Conservation (phyloP, 2,888 invertebrate genomes). For the Drosophila atripex region DNA sequence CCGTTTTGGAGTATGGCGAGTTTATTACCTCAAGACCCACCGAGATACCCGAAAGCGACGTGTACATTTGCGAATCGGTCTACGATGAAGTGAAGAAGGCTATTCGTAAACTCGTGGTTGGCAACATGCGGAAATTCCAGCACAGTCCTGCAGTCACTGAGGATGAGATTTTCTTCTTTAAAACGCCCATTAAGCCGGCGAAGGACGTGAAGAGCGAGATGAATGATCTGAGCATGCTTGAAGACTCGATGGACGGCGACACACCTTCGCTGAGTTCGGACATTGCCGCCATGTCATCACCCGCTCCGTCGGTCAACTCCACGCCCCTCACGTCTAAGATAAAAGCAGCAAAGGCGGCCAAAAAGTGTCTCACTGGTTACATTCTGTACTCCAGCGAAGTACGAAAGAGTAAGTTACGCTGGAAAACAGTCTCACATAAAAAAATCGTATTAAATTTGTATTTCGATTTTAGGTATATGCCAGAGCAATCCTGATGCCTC, state of each 20-base stretch:
- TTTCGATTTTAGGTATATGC: slow-evolving; percentile 87
- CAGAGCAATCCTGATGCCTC: slow-evolving; percentile 96
- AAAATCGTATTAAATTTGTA: not conserved
- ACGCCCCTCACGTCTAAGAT: slow-evolving; percentile 83
- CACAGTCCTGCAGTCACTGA: slow-evolving; percentile 93
- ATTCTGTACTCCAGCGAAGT: slow-evolving; percentile 99
- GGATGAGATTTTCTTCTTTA: slow-evolving; percentile 95
- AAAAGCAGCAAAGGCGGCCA: slow-evolving; percentile 88
- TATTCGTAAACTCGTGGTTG: slow-evolving; percentile 88
- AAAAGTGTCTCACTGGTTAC: slow-evolving; percentile 97
- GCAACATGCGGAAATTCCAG: slow-evolving; percentile 90
- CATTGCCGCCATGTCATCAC: slow-evolving; percentile 87
- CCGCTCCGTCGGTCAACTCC: slow-evolving; percentile 84
- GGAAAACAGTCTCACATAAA: not conserved
- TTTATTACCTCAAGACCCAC: slow-evolving; percentile 96
- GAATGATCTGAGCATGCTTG: slow-evolving; percentile 85
- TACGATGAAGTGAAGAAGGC: slow-evolving; percentile 94
- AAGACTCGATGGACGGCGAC: slow-evolving; percentile 92
- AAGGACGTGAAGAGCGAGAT: slow-evolving; percentile 78
- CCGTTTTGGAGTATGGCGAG: slow-evolving; percentile 94
- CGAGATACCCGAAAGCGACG: slow-evolving; percentile 95
- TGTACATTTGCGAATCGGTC: slow-evolving; percentile 95
- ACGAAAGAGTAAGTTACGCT: slow-evolving; percentile 86
- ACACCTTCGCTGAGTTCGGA: slow-evolving; percentile 92
- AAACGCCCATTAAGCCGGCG: slow-evolving; percentile 87